phyloP scores from a whole-genome alignment of 2,113 vertebrate species.

The Chloebia gouldiae region DNA sequence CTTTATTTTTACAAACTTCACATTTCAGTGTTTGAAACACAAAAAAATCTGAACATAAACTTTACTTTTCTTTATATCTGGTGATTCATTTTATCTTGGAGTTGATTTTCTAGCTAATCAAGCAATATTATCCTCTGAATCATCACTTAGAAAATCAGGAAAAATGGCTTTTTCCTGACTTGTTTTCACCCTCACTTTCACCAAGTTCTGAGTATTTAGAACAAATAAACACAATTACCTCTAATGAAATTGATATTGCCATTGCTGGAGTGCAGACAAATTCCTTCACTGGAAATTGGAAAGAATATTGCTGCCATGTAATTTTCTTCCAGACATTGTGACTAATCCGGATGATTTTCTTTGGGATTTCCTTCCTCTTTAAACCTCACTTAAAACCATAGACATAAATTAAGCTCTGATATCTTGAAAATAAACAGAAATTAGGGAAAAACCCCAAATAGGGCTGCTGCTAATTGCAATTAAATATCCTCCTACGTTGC shows the following conservation, averaged over 20 bases:
- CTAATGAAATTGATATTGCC: neutral
- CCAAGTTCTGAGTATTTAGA: neutral
- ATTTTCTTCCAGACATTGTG: neutral
- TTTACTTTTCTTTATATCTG: neutral
- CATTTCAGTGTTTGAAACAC: neutral
- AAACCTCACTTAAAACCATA: neutral
- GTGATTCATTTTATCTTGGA: neutral
- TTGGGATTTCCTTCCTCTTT: neutral
- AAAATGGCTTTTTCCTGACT: neutral
- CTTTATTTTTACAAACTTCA: neutral
- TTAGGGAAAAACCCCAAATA: too few species aligned
- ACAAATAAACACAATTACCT: neutral
- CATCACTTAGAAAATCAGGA: neutral
- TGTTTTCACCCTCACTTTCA: neutral
- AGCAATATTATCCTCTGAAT: neutral
- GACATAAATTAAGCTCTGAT: too few species aligned
- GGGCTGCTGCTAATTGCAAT: too few species aligned
- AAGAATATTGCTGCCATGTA: neutral
- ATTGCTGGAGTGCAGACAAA: neutral
- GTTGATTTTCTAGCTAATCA: neutral
- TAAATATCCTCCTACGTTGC: too few species aligned
- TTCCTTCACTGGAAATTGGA: neutral
- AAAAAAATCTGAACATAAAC: neutral
- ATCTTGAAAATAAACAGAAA: too few species aligned
- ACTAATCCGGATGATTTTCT: neutral